These are phyloP conservation scores for Propithecus deckenii DNA, from an alignment of 2,797 vertebrate species.

Conservation along the genomic window DNA sequence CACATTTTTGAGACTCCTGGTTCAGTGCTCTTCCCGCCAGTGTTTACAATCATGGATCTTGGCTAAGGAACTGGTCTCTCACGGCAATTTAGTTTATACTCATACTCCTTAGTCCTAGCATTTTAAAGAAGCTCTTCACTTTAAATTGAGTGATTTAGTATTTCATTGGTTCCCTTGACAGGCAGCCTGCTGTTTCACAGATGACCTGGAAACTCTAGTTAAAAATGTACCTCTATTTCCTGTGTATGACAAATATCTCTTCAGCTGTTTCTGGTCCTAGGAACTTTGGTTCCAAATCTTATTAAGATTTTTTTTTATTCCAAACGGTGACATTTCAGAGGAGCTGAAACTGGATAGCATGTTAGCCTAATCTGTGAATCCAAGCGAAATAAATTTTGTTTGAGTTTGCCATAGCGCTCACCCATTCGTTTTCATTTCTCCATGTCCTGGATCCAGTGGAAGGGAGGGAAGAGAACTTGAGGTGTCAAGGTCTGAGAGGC, in stretches of 20 bases:
- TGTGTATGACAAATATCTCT: background rate
- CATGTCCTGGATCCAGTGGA: background rate
- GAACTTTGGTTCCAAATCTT: background rate
- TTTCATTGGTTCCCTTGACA: background rate
- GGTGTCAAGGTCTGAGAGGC: background rate
- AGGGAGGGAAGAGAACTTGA: background rate
- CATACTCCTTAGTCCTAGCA: fast-evolving
- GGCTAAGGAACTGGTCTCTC: background rate
- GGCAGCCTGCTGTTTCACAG: background rate
- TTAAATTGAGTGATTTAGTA: background rate
- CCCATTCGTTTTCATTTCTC: conserved; percentile 2
- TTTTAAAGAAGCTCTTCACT: background rate
- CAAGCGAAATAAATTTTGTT: background rate
- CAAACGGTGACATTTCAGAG: conserved; percentile 3
- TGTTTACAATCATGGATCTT: background rate
- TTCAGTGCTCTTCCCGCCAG: background rate
- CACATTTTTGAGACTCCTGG: background rate
- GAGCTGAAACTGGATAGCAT: background rate
- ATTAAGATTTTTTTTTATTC: background rate
- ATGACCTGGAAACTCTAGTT: background rate
- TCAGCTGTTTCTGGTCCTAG: background rate
- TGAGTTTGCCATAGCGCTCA: background rate
- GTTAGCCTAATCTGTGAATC: background rate
- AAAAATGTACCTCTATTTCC: background rate
- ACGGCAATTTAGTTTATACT: background rate